Conservation (phyloP, 2,797 vertebrate genomes). For the Anniella stebbinsi region DNA sequence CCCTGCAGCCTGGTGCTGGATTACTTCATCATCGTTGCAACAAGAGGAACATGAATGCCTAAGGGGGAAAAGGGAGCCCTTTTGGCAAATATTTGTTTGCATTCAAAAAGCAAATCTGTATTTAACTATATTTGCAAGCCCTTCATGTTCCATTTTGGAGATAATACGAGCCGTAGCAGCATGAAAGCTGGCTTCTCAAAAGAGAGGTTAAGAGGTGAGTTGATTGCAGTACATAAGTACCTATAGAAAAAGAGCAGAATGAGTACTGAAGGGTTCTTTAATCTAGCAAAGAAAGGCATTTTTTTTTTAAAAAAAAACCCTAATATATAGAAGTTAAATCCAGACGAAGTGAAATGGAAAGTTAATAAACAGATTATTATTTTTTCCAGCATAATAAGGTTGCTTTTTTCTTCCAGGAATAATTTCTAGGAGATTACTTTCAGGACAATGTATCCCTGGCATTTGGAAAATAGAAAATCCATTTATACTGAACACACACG, state of each 20-base stretch:
- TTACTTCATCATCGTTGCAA: conserved; percentile 55
- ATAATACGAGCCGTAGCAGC: background rate
- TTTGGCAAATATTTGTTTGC: conserved; percentile 44
- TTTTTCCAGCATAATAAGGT: background rate
- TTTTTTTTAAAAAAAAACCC: background rate
- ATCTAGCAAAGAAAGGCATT: background rate
- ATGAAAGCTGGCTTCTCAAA: conserved; percentile 28
- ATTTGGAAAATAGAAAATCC: background rate
- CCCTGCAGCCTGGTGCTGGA: background rate
- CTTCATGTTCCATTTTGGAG: conserved; percentile 21
- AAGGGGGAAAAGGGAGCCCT: background rate
- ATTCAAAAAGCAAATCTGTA: conserved; percentile 41
- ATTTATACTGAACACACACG: background rate
- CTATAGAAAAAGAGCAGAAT: background rate
- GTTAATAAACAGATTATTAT: background rate
- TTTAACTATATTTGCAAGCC: conserved; percentile 32
- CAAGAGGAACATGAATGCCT: conserved; percentile 5
- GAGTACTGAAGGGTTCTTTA: conserved; percentile 7
- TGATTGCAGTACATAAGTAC: conserved; percentile 19
- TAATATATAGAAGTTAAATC: background rate
- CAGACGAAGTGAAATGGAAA: background rate
- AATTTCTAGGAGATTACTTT: background rate
- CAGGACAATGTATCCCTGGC: background rate
- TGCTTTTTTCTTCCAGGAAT: background rate
- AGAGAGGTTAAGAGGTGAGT: conserved; percentile 22